Conservation (phyloP, 2,113 vertebrate species). For the Puntigrus tetrazona region DNA sequence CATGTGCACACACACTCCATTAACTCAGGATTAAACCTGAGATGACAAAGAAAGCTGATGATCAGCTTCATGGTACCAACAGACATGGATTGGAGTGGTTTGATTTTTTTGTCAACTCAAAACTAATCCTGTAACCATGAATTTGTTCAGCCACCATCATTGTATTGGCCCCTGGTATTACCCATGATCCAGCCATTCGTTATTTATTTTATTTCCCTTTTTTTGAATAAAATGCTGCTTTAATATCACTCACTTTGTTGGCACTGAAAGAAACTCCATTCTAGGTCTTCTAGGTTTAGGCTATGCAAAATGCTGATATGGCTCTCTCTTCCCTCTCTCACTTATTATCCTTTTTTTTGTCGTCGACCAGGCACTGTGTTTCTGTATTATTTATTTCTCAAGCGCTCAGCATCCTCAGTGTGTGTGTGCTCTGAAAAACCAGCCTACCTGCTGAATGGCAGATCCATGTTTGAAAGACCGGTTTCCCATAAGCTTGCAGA, state of each 20-base stretch:
- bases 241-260: background rate
- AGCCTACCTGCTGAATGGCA: constrained; percentile 8
- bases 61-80: too few relatives aligned
- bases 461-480: background rate
- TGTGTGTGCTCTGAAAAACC: background rate
- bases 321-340: background rate
- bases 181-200: background rate
- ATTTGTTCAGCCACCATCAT: too few relatives aligned
- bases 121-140: too few relatives aligned
- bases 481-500: constrained; percentile 9
- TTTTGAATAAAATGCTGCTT: background rate
- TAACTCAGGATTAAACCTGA: too few relatives aligned
- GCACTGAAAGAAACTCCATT: background rate
- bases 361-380: background rate
- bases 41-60: too few relatives aligned
- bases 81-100: too few relatives aligned
- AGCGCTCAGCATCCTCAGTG: constrained; percentile 9
- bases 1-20: too few relatives aligned
- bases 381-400: constrained; percentile 32
- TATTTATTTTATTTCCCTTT: background rate
- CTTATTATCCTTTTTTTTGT: background rate
- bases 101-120: too few relatives aligned
- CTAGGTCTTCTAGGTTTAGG: background rate
- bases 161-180: background rate
- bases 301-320: constrained; percentile 34